These are phyloP conservation scores for Progne subis DNA, from an alignment of 2,113 vertebrate species.

Conservation along the genomic window DNA sequence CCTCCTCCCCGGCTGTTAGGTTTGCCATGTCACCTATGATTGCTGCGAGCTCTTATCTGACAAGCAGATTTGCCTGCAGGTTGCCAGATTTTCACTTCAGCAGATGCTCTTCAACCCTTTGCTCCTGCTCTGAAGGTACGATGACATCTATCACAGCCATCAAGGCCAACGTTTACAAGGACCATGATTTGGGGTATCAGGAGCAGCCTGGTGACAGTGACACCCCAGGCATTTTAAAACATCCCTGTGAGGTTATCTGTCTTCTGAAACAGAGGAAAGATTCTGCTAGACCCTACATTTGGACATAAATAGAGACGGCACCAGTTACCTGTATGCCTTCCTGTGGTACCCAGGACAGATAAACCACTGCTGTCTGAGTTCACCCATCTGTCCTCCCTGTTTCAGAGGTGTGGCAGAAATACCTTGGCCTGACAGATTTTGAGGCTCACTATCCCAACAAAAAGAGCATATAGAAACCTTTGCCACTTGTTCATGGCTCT, in stretches of 20 bases:
- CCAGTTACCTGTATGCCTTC: background rate
- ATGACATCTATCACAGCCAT: background rate
- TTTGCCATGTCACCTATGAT: background rate
- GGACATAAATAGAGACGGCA: background rate
- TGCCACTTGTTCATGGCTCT: background rate
- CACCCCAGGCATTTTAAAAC: background rate
- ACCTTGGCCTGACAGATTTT: background rate
- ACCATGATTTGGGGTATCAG: background rate
- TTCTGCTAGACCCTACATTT: background rate
- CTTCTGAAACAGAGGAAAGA: background rate
- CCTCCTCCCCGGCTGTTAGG: background rate
- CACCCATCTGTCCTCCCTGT: background rate
- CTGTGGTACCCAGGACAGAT: background rate
- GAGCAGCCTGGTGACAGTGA: background rate
- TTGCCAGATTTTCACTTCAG: background rate
- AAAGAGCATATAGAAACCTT: background rate
- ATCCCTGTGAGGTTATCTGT: background rate
- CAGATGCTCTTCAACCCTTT: background rate
- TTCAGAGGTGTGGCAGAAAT: background rate
- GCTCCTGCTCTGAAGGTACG: background rate
- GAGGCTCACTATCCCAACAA: background rate
- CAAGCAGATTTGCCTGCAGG: background rate
- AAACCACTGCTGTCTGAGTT: background rate
- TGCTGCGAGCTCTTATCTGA: background rate
- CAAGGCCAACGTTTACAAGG: background rate